phyloP scores from a whole-genome alignment of 2,888 invertebrate genomes.

The Fragum sueziense region DNA sequence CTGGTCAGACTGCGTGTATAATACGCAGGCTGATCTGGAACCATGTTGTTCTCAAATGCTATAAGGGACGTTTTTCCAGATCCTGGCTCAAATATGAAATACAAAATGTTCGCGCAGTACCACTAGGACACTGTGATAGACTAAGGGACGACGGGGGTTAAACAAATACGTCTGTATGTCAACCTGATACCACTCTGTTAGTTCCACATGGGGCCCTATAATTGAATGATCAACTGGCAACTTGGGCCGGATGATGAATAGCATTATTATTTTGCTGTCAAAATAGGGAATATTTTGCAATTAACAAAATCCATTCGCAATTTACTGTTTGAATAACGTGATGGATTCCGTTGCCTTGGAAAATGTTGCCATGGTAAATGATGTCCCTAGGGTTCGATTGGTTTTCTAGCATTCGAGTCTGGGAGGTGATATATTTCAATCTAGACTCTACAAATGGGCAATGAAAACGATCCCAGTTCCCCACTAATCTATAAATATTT shows the following conservation, averaged over 20 bases:
- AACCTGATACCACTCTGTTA: not conserved
- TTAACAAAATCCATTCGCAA: constrained; percentile 47
- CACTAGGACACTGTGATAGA: not conserved
- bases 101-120: no score
- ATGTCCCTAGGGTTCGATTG: constrained; percentile 50
- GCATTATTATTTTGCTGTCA: constrained; percentile 35
- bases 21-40: no score
- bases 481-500: constrained; percentile 67
- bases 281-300: constrained; percentile 35
- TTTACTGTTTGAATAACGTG: constrained; percentile 14
- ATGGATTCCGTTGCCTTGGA: constrained; percentile 21
- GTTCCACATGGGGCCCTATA: constrained; percentile 8
- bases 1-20: no score
- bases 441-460: constrained; percentile 52
- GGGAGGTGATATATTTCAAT: constrained; percentile 56
- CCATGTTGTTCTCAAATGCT: no score
- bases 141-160: not conserved
- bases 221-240: constrained; percentile 16
- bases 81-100: no score
- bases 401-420: constrained; percentile 20
- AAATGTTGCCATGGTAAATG: constrained; percentile 47
- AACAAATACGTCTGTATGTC: constrained; percentile 2
- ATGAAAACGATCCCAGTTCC: constrained; percentile 39
- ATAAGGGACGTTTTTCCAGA: no score
- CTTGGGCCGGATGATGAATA: constrained; percentile 7